Base-by-base conservation (phyloP, 2,113 vertebrate genomes). In the Leucosticte australis region DNA sequence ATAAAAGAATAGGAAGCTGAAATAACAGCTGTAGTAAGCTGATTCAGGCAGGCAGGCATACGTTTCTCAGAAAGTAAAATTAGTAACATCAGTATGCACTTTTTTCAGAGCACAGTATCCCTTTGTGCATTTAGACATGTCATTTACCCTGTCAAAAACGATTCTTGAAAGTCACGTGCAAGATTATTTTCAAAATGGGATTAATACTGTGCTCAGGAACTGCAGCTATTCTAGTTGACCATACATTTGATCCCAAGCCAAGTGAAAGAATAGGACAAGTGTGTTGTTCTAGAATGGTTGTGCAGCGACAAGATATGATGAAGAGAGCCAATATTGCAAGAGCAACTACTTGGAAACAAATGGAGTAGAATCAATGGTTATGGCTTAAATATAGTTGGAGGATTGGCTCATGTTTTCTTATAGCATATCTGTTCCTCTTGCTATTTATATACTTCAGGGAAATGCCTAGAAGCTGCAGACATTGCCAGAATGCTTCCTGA, bases 401-500 rank as follows among this genome's bases (percentile, higher is more conserved):
- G 87, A 81, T 74, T 94, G 39, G 31, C 50, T 96, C 53, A 50
- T 6, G 9, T 96, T 92, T 84, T 92, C 33, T 96, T 83, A 84
- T 35, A 94, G 87, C 13, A 1, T 39, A 80, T 77, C 62, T 96
- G 18, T 46, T 96, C 76, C 64, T 47, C 28, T 96, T 94, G 76
- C 94, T 94, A 84, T 97, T 97, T 98, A 88, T 96, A 82, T 81
- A 79, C 70, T 90, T 90, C 77, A 90, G 80, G 71, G 67, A 95
- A 98, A 92, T 92, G 68, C 88, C 82, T 97, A 57, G 55, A 85
- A 96, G 74, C 62, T 96, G 64, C 59, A 94, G 76, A 85, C 41
- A 37, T 73, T 90, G 56, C 82, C 65, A 96, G 53, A 91, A 92
- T 64, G 73, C 13, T 87, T 92, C 79, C 71, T 63, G 55, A 77